These are phyloP conservation scores for Rhyacichthys aspro DNA, from an alignment of 2,797 vertebrate genomes.

Conservation along the genomic window DNA sequence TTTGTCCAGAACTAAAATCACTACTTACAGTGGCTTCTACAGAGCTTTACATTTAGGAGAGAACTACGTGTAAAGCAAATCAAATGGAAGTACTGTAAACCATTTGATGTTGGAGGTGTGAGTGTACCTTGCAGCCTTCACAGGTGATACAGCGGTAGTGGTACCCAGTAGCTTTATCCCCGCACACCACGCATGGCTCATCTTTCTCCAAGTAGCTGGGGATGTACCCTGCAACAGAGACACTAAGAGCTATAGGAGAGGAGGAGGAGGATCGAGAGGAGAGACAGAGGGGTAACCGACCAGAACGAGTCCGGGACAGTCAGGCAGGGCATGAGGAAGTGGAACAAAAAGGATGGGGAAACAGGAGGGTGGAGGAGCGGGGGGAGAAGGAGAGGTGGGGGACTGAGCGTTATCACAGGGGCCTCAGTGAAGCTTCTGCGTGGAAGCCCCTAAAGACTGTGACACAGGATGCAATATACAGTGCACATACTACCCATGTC, in stretches of 20 bases:
- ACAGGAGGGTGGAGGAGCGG: not conserved
- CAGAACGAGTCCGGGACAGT: not conserved
- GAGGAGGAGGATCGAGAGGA: conserved; percentile 36
- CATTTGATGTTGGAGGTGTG: not conserved
- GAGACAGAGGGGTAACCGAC: conserved; percentile 28
- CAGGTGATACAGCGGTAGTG: conserved; percentile 99
- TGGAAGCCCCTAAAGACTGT: conserved; percentile 30
- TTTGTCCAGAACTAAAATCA: too few relatives aligned
- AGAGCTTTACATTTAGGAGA: too few relatives aligned
- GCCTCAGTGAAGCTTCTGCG: conserved; percentile 42
- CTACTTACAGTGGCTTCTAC: too few relatives aligned
- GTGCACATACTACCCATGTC: conserved; percentile 11
- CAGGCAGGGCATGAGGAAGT: not conserved
- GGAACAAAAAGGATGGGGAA: not conserved
- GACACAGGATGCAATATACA: conserved; percentile 28
- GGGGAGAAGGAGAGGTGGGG: conserved; percentile 17
- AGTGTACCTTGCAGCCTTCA: conserved; percentile 94
- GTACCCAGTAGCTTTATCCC: conserved; percentile 96
- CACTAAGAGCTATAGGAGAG: conserved; percentile 74
- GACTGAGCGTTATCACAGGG: conserved; percentile 50
- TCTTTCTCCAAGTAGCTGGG: conserved; percentile 99
- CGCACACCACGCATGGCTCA: conserved; percentile 96
- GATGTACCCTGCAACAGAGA: conserved; percentile 89
- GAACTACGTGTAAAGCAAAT: too few relatives aligned
- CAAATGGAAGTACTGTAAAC: too few relatives aligned